Evolutionary conservation across 2,888 invertebrate species (phyloP).

Genomic region (Yponomeuta sedellus): DNA sequence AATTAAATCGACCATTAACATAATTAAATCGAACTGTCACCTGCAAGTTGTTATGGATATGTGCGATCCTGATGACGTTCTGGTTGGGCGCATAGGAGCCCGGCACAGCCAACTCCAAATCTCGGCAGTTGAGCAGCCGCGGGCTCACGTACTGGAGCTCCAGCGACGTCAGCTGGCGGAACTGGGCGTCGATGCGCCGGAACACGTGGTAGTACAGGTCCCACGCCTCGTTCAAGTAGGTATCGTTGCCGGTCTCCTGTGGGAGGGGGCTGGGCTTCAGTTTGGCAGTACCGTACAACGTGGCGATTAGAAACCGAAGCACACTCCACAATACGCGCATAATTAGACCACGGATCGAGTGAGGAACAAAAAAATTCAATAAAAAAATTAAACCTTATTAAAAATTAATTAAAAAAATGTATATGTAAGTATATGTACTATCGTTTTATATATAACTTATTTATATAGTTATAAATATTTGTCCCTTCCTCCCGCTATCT

Average conservation of each 20-base stretch:
- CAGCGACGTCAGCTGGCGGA: slow-evolving; percentile 92
- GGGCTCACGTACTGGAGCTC: slow-evolving; percentile 98
- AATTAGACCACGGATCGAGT: too few species aligned
- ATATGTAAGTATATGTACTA: too few species aligned
- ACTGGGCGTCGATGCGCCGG: slow-evolving; percentile 94
- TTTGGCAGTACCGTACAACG: not conserved
- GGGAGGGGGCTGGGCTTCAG: not conserved
- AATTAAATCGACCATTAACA: too few species aligned
- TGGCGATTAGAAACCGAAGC: too few species aligned
- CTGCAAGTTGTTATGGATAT: slow-evolving; percentile 93
- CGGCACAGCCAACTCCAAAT: slow-evolving; percentile 97
- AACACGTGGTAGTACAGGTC: slow-evolving; percentile 99
- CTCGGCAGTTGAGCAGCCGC: slow-evolving; percentile 90
- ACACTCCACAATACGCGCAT: too few species aligned
- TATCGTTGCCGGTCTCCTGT: slow-evolving; percentile 86
- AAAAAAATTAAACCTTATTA: too few species aligned
- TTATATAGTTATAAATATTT: too few species aligned
- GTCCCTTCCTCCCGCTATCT: too few species aligned
- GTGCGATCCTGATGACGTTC: slow-evolving; percentile 90
- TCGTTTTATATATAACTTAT: too few species aligned
- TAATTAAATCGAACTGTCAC: slow-evolving; percentile 97
- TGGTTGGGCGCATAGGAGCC: slow-evolving; percentile 97
- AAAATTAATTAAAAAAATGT: too few species aligned
- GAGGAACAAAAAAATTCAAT: too few species aligned
- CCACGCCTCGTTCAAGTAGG: slow-evolving; percentile 99